Evolutionary conservation across 2,797 vertebrate species (phyloP).

Genomic region (Acanthurus lineatus): DNA sequence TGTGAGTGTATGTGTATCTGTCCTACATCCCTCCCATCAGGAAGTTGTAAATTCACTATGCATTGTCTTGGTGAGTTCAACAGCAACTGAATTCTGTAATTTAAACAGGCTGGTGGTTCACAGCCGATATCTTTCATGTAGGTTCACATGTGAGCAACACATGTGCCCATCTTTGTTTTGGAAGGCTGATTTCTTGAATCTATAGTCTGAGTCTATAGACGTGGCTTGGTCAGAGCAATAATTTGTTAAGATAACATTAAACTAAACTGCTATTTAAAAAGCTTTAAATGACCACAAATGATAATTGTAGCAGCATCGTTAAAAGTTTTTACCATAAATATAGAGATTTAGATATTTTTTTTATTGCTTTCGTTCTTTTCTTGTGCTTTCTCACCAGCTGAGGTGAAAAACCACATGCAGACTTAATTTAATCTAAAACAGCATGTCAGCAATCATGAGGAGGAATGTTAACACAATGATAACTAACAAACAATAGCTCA

Average conservation of each 20-base stretch:
- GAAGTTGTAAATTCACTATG: conserved; percentile 41
- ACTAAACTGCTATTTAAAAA: neutral
- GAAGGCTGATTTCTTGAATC: neutral
- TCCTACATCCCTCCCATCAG: neutral
- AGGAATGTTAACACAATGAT: conserved; percentile 29
- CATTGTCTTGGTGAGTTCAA: conserved; percentile 19
- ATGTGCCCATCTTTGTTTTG: conserved; percentile 11
- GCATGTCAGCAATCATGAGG: conserved; percentile 29
- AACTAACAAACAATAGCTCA: conserved; percentile 2
- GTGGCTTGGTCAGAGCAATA: neutral
- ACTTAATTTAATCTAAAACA: conserved; percentile 27
- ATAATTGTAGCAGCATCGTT: neutral
- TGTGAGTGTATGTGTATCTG: neutral
- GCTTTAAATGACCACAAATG: neutral
- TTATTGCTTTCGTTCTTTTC: conserved; percentile 4
- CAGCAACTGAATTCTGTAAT: conserved; percentile 25
- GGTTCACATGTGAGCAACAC: conserved; percentile 44
- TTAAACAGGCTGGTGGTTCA: conserved; percentile 32
- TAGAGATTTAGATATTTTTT: neutral
- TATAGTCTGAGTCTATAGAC: neutral
- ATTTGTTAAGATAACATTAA: neutral
- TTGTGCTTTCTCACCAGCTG: conserved; percentile 20
- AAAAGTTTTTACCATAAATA: neutral
- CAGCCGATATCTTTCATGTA: conserved; percentile 1
- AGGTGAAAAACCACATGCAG: conserved; percentile 14